Conservation (phyloP, 2,113 vertebrate genomes). For the Balaenoptera acutorostrata region DNA sequence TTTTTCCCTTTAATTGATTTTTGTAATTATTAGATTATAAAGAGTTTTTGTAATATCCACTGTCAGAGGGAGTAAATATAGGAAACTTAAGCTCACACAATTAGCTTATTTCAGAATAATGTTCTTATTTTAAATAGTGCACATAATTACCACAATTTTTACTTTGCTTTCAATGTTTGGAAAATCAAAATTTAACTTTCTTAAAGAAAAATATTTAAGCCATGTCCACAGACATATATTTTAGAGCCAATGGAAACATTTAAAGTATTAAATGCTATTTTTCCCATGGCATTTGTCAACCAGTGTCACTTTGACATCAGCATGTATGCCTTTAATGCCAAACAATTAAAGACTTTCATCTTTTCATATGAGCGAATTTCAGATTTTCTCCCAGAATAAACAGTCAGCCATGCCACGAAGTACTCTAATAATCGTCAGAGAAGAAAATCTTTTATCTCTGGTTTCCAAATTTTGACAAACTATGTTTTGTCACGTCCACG, state of each 20-base stretch:
- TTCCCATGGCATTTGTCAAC: neutral
- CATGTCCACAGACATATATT: neutral
- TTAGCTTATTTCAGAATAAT: neutral
- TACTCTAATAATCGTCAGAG: neutral
- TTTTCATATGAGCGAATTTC: neutral
- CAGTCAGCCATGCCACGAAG: neutral
- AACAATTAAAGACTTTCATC: neutral
- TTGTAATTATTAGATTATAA: neutral
- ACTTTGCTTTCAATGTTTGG: neutral
- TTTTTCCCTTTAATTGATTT: neutral
- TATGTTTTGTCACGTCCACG: neutral
- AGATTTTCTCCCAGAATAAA: neutral
- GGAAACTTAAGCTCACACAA: neutral
- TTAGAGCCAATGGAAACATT: neutral
- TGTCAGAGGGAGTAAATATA: neutral
- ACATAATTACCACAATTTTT: neutral
- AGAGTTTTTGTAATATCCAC: neutral
- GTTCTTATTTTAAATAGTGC: neutral
- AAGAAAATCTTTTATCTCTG: conserved; percentile 1
- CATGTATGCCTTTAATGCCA: neutral
- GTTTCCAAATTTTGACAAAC: conserved; percentile 26
- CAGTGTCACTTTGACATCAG: neutral
- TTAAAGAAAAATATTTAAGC: neutral
- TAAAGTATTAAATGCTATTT: neutral
- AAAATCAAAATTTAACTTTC: neutral